Base-by-base conservation (phyloP, 2,888 invertebrate species). In the Papilio protenor region DNA sequence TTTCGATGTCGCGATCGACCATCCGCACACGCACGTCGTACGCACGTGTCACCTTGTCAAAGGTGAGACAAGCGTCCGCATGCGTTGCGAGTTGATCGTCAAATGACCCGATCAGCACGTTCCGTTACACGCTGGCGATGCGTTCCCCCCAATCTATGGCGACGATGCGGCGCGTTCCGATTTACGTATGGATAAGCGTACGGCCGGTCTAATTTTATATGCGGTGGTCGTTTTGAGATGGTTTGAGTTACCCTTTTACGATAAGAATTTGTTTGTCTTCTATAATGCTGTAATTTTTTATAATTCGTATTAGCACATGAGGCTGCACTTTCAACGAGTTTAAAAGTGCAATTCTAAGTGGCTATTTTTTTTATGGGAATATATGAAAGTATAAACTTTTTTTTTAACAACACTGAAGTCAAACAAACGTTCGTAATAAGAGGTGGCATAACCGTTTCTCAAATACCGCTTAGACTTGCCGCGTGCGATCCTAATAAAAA, bases 1-100 rank as follows among this genome's bases (percentile, higher is more conserved):
- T 81, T 99, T 99, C 95, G 99, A 99, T 95, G 98, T 99, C 80
- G 98, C 98, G 83, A 99, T 99, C 87, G 99, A 99, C 94, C 99
- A 99, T 95, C 99, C 99, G 2, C 99, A 99, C 92, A 98, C 99
- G 55, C 98, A 98, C 94, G 99, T 99, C 83, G 98, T 99, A 78
- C 97, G 97, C 89, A 98, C 99, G 89, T 99, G 99, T 95, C 98
- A 98, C 94, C 96, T 99, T 91, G 98, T 99, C 82, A 97, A 98
- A 97, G 99, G 98, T 98, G 95, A 94, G 93, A 88, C 90, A 87
- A 83, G 87, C 86, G 88, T 85, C 83, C 86, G 79, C 79, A 77
- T 52, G 77, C 80, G 82, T 77, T 76, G 78, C 80, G 81, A 78
- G 80, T 79, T 77, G 71, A 64, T 57, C 45, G 61, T 61, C 70